Conservation (phyloP, 2,888 invertebrate genomes). For the Tortricodes alternella region DNA sequence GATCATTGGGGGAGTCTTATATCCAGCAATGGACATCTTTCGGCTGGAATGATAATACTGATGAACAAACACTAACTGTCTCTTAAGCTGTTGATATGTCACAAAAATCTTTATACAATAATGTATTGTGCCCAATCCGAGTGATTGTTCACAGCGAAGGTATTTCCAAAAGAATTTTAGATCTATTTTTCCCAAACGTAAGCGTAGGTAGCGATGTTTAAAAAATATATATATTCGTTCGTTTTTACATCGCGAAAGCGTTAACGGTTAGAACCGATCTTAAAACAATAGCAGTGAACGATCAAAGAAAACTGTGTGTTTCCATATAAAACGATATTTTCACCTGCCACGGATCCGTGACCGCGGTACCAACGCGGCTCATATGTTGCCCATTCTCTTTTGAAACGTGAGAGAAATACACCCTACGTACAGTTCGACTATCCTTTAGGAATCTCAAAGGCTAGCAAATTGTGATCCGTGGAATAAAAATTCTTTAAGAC, state of each 20-base stretch:
- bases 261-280: background rate
- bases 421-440: slow-evolving; percentile 17
- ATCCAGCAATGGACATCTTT: no score
- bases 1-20: no score
- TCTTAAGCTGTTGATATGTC: no score
- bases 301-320: slow-evolving; percentile 41
- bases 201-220: no score
- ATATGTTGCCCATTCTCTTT: slow-evolving; percentile 57
- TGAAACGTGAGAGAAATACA: slow-evolving; percentile 39
- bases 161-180: no score
- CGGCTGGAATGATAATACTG: no score
- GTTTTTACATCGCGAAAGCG: background rate
- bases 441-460: slow-evolving; percentile 17
- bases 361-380: slow-evolving; percentile 68
- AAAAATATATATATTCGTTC: background rate
- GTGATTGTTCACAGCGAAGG: no score
- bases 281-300: slow-evolving; percentile 20
- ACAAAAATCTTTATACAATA: no score
- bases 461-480: background rate
- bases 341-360: slow-evolving; percentile 66
- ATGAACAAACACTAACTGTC: no score
- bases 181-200: no score
- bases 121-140: no score
- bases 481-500: background rate
- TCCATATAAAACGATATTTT: slow-evolving; percentile 53